Evolutionary conservation across 30 jellyfish, hydroid and myxozoan genomes (phyloP).

Genomic region (Euphysa ruthae): DNA sequence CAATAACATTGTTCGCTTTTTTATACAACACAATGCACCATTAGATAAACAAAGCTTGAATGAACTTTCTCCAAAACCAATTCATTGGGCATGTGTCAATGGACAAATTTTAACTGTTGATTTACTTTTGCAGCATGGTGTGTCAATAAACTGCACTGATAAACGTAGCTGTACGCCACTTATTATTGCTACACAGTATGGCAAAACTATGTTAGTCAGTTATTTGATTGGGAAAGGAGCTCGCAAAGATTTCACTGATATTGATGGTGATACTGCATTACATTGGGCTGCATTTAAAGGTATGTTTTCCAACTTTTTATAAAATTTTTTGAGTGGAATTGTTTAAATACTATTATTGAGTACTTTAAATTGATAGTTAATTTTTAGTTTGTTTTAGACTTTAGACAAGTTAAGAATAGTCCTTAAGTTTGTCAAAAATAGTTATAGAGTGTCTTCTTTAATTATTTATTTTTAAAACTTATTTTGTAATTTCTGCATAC

Average conservation of each 20-base stretch:
- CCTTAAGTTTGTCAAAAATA: too few relatives aligned
- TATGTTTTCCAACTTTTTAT: too few relatives aligned
- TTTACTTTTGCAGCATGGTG: conserved; percentile 74
- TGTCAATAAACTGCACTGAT: conserved; percentile 73
- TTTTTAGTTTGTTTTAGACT: too few relatives aligned
- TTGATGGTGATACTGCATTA: conserved; percentile 86
- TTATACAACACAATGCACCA: conserved; percentile 74
- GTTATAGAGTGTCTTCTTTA: too few relatives aligned
- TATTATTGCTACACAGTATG: conserved; percentile 88
- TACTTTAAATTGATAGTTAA: too few relatives aligned
- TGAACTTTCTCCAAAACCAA: conserved; percentile 88
- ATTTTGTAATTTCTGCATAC: too few relatives aligned
- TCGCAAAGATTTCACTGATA: conserved; percentile 70
- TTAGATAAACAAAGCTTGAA: conserved; percentile 66
- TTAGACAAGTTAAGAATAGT: too few relatives aligned
- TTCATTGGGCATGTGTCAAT: conserved; percentile 95
- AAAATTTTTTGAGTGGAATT: too few relatives aligned
- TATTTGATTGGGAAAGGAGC: conserved; percentile 93
- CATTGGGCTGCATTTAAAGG: conserved; percentile 98
- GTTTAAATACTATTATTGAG: too few relatives aligned
- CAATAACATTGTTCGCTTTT: conserved; percentile 62
- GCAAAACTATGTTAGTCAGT: conserved; percentile 74
- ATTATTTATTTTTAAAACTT: too few relatives aligned
- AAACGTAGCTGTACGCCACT: conserved; percentile 78
- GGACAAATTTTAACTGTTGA: conserved; percentile 94